Evolutionary conservation across 1,140 invertebrate genomes (phyloP).

Genomic region (Archegozetes longisetosus): DNA sequence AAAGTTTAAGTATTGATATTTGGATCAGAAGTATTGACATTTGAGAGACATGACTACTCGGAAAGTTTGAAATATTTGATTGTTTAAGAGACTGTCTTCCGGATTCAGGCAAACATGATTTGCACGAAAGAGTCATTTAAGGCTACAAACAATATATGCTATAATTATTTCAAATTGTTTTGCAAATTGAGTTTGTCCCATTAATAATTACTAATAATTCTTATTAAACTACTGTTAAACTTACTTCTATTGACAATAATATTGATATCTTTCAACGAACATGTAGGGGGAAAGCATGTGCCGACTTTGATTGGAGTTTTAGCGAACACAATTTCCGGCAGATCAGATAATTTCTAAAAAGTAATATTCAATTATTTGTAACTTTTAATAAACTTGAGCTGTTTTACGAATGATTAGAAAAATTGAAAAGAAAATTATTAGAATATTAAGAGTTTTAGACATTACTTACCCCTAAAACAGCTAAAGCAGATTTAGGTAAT

Average conservation of each 20-base stretch:
- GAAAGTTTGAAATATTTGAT: too few relatives aligned
- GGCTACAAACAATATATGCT: background rate
- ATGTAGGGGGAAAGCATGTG: slow-evolving; percentile 17
- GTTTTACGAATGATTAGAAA: background rate
- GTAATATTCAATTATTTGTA: too few relatives aligned
- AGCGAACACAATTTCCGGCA: background rate
- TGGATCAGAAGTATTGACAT: too few relatives aligned
- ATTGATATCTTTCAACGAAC: slow-evolving; percentile 8
- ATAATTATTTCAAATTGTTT: background rate
- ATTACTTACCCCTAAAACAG: slow-evolving; percentile 7
- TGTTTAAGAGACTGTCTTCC: too few relatives aligned
- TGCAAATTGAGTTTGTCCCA: too few relatives aligned
- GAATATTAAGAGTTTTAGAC: slow-evolving; percentile 2
- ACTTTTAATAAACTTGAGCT: too few relatives aligned
- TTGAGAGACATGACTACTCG: too few relatives aligned
- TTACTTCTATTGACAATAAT: slow-evolving; percentile 12
- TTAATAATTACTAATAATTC: too few relatives aligned
- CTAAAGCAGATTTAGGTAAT: slow-evolving; percentile 1
- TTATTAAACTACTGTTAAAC: too few relatives aligned
- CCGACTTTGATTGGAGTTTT: slow-evolving; percentile 9
- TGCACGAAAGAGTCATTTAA: background rate
- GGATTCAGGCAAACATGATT: too few relatives aligned
- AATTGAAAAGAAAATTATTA: background rate
- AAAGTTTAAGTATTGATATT: too few relatives aligned
- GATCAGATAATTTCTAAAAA: slow-evolving; percentile 10